Evolutionary conservation across 2,113 vertebrate species (phyloP), one percentile per base, ranked within the genome.

Genomic region (Ovibos moschatus): DNA sequence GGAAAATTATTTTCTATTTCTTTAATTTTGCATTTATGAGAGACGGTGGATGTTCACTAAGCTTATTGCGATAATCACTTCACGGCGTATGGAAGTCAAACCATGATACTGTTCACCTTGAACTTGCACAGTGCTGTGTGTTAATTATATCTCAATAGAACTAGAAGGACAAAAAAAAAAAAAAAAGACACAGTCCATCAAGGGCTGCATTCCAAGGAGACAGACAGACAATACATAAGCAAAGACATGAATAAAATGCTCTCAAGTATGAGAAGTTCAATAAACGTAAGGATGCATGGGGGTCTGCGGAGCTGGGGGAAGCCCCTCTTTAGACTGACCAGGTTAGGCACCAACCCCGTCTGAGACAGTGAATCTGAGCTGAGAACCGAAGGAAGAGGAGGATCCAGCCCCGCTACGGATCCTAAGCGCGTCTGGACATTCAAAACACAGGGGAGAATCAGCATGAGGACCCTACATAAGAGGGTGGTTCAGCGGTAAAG

Each of bases 21-120:
- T n/a, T 83, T 27, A 55, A 27, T 15, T 25, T 15, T 55, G n/a
- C n/a, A 36, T 55, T n/a, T 83, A 5, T 55, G n/a, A n/a, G 33
- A 36, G 51, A 27, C 1, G 4, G 13, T 40, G 23, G 51, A 55
- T 55, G 51, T 55, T 55, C n/a, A 27, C 13, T 6, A 83, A 36
- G 23, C 33, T 53, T 36, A 15, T 14, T 83, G 79, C 0, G 30
- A 83, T 53, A 21, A 53, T 36, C 33, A 15, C 30, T 83, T 36
- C 50, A 36, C 0, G 2, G n/a, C 0, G 2, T 16, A 2, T 40
- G 33, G 7, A 25, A 55, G n/a, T n/a, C 51, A 55, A 25, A 53
- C 7, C 78, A n/a, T 55, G 19, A 55, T 19, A n/a, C 21, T 25
- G 50, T 4, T 15, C 50, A 7, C 19, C 33, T n/a, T 55, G 33